Evolutionary conservation across 2,113 vertebrate species (phyloP).

Genomic region (Acinonyx jubatus): DNA sequence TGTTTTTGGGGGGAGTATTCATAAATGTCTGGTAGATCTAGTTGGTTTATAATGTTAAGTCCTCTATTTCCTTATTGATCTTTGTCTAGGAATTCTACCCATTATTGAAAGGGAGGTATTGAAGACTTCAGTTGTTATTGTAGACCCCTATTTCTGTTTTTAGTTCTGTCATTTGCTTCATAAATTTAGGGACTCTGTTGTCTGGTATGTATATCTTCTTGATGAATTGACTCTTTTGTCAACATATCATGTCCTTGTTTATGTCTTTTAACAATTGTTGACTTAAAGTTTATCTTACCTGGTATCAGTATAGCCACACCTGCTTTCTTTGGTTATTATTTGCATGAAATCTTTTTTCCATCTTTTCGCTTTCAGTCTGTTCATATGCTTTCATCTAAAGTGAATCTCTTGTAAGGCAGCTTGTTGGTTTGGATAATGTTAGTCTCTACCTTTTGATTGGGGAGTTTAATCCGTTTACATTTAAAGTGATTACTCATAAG

Average conservation of each 20-base stretch:
- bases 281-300: background rate
- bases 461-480: constrained; percentile 10
- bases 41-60: constrained; percentile 8
- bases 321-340: background rate
- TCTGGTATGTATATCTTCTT: background rate
- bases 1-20: background rate
- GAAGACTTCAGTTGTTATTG: background rate
- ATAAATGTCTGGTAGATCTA: background rate
- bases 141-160: background rate
- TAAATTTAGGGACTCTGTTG: background rate
- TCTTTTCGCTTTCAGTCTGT: background rate
- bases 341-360: background rate
- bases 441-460: background rate
- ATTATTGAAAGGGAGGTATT: background rate
- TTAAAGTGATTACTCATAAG: background rate
- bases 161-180: background rate
- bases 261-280: constrained; percentile 1
- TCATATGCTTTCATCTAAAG: background rate
- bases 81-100: background rate
- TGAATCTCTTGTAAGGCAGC: background rate
- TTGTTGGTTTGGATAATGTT: background rate
- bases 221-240: background rate
- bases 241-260: background rate
- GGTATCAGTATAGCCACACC: background rate
- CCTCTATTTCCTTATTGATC: constrained; percentile 7